Base-by-base conservation (phyloP, 2,113 vertebrate species). In the Nematolebias whitei region DNA sequence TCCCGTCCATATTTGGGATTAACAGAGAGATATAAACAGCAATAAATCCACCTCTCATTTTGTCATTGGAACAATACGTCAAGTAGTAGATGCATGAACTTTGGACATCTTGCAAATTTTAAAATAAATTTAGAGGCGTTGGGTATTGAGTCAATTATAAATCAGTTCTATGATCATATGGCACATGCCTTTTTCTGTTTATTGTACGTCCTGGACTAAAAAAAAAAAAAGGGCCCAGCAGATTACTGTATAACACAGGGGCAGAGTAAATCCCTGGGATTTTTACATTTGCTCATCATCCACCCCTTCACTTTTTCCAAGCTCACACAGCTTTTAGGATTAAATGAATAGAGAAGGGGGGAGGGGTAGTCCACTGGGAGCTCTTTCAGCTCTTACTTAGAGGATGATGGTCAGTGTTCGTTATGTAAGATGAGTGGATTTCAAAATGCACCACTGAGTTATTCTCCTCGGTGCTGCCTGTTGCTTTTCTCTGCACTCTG, bases 401-500 rank as follows among this genome's bases (percentile, higher is more conserved):
- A 80, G 85, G 78, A 85, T 84, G 86, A 86, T 80, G 86, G 83
- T 89, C 83, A 84, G 70, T 20, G 48, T 72, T 32, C 12, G 61
- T 91, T 90, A 88, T 65, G 72, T 91, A 91, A 91, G 71, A 58
- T 58, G 69, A 85, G 81, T 76, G 74, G 76, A 88, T 86, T 83
- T 87, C 64, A 66, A 58, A 47, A 79, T 78, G 76, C 66, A 75
- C 54, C 68, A 80, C 62, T 73, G 79, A 79, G 78, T 64, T 57
- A 35, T 69, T 76, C 59, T 71, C 73, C 66, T 58, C 60, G 78
- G 58, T 60, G 55, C 69, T 64, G 76, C 68, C 64, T 68, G 68
- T 62, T 47, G 74, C 58, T 51, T 85, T 84, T 82, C 68, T 84
- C 62, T 74, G 67, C 61, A 35, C 63, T 81, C 65, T 55, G 71